Evolutionary conservation across 2,888 invertebrate species (phyloP).

Genomic region (Acleris cristana): DNA sequence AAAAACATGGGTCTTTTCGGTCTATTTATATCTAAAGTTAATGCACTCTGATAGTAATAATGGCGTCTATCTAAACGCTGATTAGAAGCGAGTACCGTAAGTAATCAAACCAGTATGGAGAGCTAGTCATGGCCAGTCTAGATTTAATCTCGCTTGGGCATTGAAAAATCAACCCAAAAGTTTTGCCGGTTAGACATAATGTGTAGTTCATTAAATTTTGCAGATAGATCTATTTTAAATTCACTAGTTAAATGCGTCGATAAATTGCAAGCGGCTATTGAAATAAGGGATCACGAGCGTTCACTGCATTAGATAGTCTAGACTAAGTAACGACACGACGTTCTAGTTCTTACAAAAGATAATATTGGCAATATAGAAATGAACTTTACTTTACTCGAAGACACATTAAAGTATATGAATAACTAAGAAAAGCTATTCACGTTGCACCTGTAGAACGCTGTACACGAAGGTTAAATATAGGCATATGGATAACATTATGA

Average conservation of each 20-base stretch:
- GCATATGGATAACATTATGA: conserved; percentile 7
- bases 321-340: background rate
- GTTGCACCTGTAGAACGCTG: background rate
- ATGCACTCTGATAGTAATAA: conserved; percentile 27
- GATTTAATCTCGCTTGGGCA: conserved; percentile 2
- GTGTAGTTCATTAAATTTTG: conserved; percentile 2
- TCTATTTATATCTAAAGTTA: conserved; percentile 16
- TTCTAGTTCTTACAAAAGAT: background rate
- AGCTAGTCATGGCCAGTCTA: conserved; percentile 31
- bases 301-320: conserved; percentile 9
- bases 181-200: conserved; percentile 4
- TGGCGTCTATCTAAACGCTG: conserved; percentile 15
- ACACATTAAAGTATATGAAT: background rate
- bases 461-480: background rate
- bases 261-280: conserved; percentile 25
- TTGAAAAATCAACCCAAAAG: conserved; percentile 21
- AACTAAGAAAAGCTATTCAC: background rate
- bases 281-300: conserved; percentile 26
- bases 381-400: background rate
- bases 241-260: conserved; percentile 26
- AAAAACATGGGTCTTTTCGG: no score
- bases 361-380: background rate
- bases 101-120: conserved; percentile 32
- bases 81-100: conserved; percentile 35
- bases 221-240: conserved; percentile 7